Conservation (phyloP, 2,888 invertebrate genomes). For the Polietes domitor region DNA sequence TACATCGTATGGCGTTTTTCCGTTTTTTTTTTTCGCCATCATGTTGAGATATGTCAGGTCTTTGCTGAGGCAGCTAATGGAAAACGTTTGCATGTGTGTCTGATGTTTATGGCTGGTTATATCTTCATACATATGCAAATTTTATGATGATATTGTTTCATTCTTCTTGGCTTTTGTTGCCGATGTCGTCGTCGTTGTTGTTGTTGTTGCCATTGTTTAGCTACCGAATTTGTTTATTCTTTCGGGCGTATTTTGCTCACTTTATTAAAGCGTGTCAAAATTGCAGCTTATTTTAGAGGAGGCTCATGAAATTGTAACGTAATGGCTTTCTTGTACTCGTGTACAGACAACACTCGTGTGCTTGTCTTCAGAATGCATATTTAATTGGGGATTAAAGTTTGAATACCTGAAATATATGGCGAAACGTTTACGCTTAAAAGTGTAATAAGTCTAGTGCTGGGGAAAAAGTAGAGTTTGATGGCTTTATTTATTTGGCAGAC, state of each 20-base stretch:
- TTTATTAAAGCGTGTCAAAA: constrained; percentile 27
- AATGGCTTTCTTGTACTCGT: neutral
- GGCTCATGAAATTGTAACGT: neutral
- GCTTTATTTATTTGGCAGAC: too few relatives aligned
- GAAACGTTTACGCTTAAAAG: too few relatives aligned
- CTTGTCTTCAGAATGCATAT: neutral
- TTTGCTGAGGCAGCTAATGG: neutral
- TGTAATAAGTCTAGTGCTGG: too few relatives aligned
- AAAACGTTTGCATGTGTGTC: neutral
- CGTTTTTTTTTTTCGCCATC: neutral
- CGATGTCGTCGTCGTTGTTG: neutral
- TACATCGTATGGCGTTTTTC: too few relatives aligned
- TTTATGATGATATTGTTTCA: constrained; percentile 31
- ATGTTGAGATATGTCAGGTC: neutral
- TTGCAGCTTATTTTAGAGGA: constrained; percentile 16
- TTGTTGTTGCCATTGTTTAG: neutral
- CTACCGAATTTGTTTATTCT: neutral
- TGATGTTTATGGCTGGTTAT: constrained; percentile 8
- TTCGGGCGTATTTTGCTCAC: neutral
- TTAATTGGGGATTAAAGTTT: neutral
- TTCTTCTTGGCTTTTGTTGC: neutral
- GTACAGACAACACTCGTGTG: neutral
- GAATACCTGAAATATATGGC: neutral
- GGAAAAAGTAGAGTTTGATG: too few relatives aligned
- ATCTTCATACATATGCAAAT: constrained; percentile 40